Evolutionary conservation across 2,888 invertebrate genomes (phyloP).

Genomic region (Drosophila greeni): DNA sequence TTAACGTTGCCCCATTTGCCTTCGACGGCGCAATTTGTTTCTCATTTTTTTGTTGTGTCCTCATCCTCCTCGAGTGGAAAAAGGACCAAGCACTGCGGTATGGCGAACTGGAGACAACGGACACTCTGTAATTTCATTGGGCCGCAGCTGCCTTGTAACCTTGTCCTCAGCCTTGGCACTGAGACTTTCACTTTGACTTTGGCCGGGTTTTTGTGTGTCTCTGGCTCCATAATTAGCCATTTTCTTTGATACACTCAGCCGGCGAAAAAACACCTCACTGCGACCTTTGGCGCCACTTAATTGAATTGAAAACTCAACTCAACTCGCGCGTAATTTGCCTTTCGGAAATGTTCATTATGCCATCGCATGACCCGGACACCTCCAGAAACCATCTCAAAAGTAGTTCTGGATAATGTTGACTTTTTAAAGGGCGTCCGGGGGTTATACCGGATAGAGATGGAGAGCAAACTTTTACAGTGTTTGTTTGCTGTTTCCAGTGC

Average conservation of each 20-base stretch:
- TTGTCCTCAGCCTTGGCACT: conserved; percentile 48
- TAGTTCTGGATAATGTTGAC: conserved; percentile 40
- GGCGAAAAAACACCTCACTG: conserved; percentile 14
- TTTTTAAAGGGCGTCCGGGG: conserved; percentile 5
- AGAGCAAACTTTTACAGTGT: conserved; percentile 40
- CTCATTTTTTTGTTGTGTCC: conserved; percentile 13
- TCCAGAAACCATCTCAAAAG: conserved; percentile 17
- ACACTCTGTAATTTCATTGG: conserved; percentile 64
- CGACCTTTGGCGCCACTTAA: conserved; percentile 60
- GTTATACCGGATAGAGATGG: not conserved
- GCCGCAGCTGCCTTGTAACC: conserved; percentile 35
- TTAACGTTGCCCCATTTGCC: conserved; percentile 32
- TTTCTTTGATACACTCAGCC: conserved; percentile 60
- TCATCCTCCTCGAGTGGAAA: not conserved
- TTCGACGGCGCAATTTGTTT: conserved; percentile 52
- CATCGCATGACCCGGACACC: conserved; percentile 23
- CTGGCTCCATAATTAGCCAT: conserved; percentile 52
- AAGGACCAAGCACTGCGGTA: conserved; percentile 5
- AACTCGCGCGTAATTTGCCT: conserved; percentile 66
- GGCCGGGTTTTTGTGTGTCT: conserved; percentile 17
- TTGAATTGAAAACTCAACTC: conserved; percentile 65
- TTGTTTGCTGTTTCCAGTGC: conserved; percentile 32
- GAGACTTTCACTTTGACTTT: conserved; percentile 23
- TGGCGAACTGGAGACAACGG: conserved; percentile 38
- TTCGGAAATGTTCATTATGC: conserved; percentile 60